These are phyloP conservation scores for Drosophila longiperda DNA, from an alignment of 2,888 invertebrate species.

Conservation along the genomic window DNA sequence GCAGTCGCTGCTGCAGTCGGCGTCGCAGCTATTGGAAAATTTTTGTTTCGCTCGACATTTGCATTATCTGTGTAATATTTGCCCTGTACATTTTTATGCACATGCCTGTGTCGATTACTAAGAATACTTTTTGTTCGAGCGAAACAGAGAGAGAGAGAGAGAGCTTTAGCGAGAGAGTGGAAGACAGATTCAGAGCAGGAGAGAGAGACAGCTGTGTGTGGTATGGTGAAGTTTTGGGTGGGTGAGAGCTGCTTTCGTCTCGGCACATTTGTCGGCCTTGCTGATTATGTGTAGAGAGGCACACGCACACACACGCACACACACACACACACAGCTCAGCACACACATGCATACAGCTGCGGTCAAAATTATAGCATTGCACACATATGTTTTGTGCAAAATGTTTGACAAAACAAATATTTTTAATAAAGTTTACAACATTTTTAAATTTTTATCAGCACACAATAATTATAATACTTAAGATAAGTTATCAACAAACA, in stretches of 20 bases:
- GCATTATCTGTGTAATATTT: slow-evolving; percentile 62
- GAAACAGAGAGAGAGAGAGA: slow-evolving; percentile 1
- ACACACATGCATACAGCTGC: background rate
- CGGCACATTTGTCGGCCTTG: slow-evolving; percentile 64
- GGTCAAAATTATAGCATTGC: background rate
- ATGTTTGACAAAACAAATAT: background rate
- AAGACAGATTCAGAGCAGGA: slow-evolving; percentile 6
- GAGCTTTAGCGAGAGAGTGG: slow-evolving; percentile 1
- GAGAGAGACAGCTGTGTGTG: slow-evolving; percentile 2
- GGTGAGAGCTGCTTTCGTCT: slow-evolving; percentile 40
- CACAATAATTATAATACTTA: background rate
- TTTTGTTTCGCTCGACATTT: slow-evolving; percentile 65
- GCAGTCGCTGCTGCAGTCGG: slow-evolving; percentile 13
- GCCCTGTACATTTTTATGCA: slow-evolving; percentile 19
- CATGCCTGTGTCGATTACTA: slow-evolving; percentile 28
- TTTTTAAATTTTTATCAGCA: background rate
- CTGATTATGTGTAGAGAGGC: slow-evolving; percentile 58
- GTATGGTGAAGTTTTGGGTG: slow-evolving; percentile 29
- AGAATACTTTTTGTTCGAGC: slow-evolving; percentile 19
- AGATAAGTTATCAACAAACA: background rate
- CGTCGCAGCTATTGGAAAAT: slow-evolving; percentile 68
- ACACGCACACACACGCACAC: background rate
- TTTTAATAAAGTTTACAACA: background rate
- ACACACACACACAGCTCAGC: background rate
- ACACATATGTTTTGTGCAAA: slow-evolving; percentile 2